Conservation (phyloP, 2,113 vertebrate genomes). For the Limanda limanda region DNA sequence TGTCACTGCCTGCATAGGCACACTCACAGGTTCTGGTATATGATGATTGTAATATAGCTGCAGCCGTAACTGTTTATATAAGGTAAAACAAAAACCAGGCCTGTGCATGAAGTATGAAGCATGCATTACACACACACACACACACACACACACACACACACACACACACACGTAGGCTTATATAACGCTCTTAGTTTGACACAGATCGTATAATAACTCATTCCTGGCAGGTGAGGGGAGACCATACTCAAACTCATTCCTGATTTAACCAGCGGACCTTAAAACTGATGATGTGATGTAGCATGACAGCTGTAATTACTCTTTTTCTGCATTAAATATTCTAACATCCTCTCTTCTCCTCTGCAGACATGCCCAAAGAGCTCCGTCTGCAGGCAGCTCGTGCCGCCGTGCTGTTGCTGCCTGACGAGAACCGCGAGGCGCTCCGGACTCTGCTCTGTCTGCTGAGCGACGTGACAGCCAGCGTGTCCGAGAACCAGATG, state of each 20-base stretch:
- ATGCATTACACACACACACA: conserved; percentile 5
- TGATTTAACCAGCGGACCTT: neutral
- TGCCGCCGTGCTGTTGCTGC: conserved; percentile 91
- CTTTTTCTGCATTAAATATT: neutral
- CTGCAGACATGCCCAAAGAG: conserved; percentile 92
- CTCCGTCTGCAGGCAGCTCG: conserved; percentile 91
- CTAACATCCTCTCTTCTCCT: conserved; percentile 1
- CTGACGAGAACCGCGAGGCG: conserved; percentile 92
- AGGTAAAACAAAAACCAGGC: conserved; percentile 15
- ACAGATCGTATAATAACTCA: conserved; percentile 17
- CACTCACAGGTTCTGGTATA: neutral
- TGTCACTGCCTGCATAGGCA: conserved; percentile 11
- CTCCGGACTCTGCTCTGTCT: conserved; percentile 93
- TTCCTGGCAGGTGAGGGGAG: conserved; percentile 12
- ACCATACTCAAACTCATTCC: conserved; percentile 9
- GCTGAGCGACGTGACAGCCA: conserved; percentile 89
- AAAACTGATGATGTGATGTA: conserved; percentile 23
- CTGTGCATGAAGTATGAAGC: conserved; percentile 11
- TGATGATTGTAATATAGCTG: neutral
- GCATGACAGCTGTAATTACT: too few relatives aligned
- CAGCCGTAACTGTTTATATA: conserved; percentile 24
- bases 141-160: neutral
- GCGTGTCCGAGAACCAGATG: conserved; percentile 96
- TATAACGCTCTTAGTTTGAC: conserved; percentile 48
- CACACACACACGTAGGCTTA: conserved; percentile 29